Conservation (phyloP, 2,113 vertebrate species). For the Choloepus hoffmanni region DNA sequence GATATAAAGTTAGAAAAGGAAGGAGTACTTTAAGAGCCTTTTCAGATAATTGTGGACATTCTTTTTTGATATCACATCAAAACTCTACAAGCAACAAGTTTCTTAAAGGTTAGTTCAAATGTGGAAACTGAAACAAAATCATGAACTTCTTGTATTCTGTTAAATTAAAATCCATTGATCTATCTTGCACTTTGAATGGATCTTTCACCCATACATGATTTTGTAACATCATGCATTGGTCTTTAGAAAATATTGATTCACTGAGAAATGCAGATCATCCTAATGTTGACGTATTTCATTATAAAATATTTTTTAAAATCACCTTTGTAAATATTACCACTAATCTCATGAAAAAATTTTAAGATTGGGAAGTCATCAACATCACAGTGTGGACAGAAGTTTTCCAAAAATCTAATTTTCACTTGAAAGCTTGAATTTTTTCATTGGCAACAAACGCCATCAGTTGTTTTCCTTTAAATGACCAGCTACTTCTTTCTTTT, state of each 20-base stretch:
- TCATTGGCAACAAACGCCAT: conserved; percentile 6
- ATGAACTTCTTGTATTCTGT: neutral
- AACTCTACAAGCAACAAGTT: conserved; percentile 23
- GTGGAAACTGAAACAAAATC: conserved; percentile 40
- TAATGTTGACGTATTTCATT: neutral
- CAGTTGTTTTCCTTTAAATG: conserved; percentile 17
- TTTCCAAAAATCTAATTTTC: conserved; percentile 58
- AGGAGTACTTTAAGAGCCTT: neutral
- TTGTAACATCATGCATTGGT: neutral
- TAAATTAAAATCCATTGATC: neutral
- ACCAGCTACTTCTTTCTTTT: conserved; percentile 21
- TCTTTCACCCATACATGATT: neutral
- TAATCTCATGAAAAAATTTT: conserved; percentile 26
- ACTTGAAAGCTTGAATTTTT: neutral
- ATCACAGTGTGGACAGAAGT: neutral
- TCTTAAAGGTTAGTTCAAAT: conserved; percentile 48
- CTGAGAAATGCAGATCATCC: neutral
- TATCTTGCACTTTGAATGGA: neutral
- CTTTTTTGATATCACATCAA: neutral
- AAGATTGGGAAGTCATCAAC: neutral
- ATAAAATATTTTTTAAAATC: conserved; percentile 47
- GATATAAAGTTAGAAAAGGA: neutral
- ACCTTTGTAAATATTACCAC: neutral
- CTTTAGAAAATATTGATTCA: conserved; percentile 41
- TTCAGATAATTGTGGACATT: conserved; percentile 9